These are phyloP conservation scores for Pinna nobilis DNA, from an alignment of 1,140 invertebrate genomes.

Conservation along the genomic window DNA sequence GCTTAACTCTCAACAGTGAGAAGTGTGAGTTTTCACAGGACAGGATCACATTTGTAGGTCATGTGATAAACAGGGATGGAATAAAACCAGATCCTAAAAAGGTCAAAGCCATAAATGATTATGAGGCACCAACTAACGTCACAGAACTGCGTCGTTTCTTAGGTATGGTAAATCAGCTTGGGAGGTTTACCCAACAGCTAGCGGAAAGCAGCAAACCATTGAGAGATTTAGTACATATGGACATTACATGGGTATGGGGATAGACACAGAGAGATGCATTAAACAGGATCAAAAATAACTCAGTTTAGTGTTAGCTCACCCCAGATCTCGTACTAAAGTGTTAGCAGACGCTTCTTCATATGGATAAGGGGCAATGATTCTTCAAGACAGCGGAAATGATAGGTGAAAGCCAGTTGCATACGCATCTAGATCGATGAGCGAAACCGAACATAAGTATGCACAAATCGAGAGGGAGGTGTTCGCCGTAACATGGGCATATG, in stretches of 20 bases:
- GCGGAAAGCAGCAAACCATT: constrained; percentile 23
- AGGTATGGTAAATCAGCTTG: constrained; percentile 71
- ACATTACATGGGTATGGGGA: constrained; percentile 26
- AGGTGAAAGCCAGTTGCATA: constrained; percentile 67
- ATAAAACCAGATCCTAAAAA: constrained; percentile 35
- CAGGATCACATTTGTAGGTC: constrained; percentile 22
- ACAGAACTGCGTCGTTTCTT: constrained; percentile 44
- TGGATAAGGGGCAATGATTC: constrained; percentile 33
- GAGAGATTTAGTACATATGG: constrained; percentile 19
- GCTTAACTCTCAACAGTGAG: constrained; percentile 61
- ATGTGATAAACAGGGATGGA: constrained; percentile 33
- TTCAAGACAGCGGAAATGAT: constrained; percentile 38
- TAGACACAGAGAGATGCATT: constrained; percentile 18
- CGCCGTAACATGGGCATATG: constrained; percentile 76
- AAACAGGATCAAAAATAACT: constrained; percentile 6
- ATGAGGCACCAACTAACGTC: constrained; percentile 27
- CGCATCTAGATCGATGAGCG: constrained; percentile 72
- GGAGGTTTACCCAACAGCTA: constrained; percentile 50
- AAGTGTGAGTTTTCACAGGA: constrained; percentile 12
- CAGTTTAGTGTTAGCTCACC: not conserved
- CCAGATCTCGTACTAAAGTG: not conserved
- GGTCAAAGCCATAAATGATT: constrained; percentile 33
- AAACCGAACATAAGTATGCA: constrained; percentile 74
- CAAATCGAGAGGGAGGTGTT: constrained; percentile 78
- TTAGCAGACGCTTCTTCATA: constrained; percentile 42